Base-by-base conservation (phyloP, 2,113 vertebrate genomes). In the Eudorcas thomsonii region DNA sequence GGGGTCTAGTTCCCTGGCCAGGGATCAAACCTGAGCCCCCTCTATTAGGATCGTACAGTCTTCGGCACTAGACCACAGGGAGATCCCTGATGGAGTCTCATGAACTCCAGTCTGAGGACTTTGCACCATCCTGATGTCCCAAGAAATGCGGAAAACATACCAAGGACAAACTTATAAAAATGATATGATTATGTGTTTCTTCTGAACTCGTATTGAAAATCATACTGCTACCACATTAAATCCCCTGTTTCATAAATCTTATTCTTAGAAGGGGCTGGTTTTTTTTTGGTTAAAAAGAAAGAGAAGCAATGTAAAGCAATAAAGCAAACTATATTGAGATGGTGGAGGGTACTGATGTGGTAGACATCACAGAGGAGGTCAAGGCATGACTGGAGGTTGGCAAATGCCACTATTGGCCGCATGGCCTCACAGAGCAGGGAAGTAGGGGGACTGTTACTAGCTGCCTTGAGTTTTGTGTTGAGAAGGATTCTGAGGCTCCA, bases 191-290 rank as follows among this genome's bases (percentile, higher is more conserved):
- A 10, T 10, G 1, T 1, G 10, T 13, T 92, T 94, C 13, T 54
- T 94, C 87, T 90, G 30, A 82, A 59, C 30, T 67, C 92, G 17
- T 52, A n/a, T 62, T 84, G 21, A 96, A 91, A 97, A 71, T 25
- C 33, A 7, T 54, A 48, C 74, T 59, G 33, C 16, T 78, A 43
- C 23, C 9, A 83, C 30, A 50, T 89, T 92, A 64, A 81, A 48
- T 10, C 9, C 33, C 62, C 26, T 59, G 50, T 64, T 93, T 78
- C n/a, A 87, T 43, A n/a, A 11, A 48, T 80, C 54, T 36, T 67
- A 45, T 57, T 92, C 43, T 45, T 91, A 67, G 11, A 71, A 43
- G 52, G n/a, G 39, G 10, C 83, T 52, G 2, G 45, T 87, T 91
- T 93, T 60, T 19, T 33, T 21, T 2, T 3, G 39, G 14, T 52